Base-by-base conservation (phyloP, 2,888 invertebrate genomes). In the Dorcus parallelipipedus region DNA sequence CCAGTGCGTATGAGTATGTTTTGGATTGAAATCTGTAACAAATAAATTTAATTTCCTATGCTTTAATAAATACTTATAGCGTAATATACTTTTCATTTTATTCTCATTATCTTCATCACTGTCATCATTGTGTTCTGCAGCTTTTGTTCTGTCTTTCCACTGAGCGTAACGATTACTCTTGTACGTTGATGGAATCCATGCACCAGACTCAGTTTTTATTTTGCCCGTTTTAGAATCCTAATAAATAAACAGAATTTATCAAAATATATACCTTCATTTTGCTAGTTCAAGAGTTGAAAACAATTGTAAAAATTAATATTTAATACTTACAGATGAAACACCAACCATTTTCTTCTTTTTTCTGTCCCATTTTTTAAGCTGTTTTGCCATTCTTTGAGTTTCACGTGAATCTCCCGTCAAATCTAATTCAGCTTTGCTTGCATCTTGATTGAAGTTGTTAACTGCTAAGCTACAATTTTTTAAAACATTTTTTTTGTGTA, bases 341-440 rank as follows among this genome's bases (percentile, higher is more conserved):
- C 86, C 83, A 38, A 98, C 89, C 89, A 95, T 96, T 81, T 94
- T 97, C 84, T 97, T 98, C 78, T 92, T 89, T 75, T 95, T 95
- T 50, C 95, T 84, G 81, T 98, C 97, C 98, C 98, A 97, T 73
- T 87, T 88, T 73, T 88, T 86, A 66, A 85, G 77, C 62, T 86
- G 84, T 2, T 81, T 83, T 52, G 83, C 83, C 52, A 83, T 80
- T 38, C 85, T 83, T 59, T 85, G 80, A 1, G 79, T 79, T 26
- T 88, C 87, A 48, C 86, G 86, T 61, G 90, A 90, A 78, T 96
- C 96, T 7, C 88, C 92, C 7, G 86, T 85, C 66, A 98, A 77
- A 73, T 97, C 97, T 64, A 98, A 80, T 67, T 91, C 86, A 0
- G 89, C 92, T 23, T 84, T 84, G 48, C 85, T 84, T 1, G 93